These are phyloP conservation scores for Oscheius sp. DNA, from an alignment of 2,888 invertebrate species.

Conservation along the genomic window DNA sequence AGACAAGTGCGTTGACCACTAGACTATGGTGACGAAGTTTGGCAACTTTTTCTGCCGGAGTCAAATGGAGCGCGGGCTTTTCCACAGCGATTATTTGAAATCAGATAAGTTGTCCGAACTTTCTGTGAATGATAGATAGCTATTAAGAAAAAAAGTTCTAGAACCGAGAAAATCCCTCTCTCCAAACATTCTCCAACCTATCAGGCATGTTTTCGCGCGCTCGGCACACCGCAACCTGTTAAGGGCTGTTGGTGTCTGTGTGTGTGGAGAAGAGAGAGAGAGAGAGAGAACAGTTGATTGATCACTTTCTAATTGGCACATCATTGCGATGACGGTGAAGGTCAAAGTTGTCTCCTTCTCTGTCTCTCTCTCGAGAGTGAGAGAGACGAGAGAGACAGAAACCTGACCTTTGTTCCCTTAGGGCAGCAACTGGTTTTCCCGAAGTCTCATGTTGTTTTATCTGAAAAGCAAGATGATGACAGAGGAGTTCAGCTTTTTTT, in stretches of 20 bases:
- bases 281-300: conserved; percentile 25
- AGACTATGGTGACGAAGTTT: no score
- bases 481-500: no score
- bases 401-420: not conserved
- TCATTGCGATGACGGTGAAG: conserved; percentile 29
- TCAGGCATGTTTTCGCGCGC: conserved; percentile 19
- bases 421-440: not conserved
- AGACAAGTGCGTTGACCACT: no score
- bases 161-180: conserved; percentile 9
- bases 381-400: conserved; percentile 4
- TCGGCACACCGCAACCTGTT: conserved; percentile 30
- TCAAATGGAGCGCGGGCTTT: no score
- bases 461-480: no score
- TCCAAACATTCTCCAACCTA: not conserved
- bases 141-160: no score
- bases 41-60: no score
- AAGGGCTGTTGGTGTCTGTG: conserved; percentile 1
- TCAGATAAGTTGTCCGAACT: no score
- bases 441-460: not conserved
- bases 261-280: conserved; percentile 21
- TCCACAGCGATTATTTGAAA: no score
- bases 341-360: not conserved
- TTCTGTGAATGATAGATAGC: no score
- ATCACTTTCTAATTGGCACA: conserved; percentile 38
- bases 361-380: not conserved